A percentile compares a stretch with the other conserved stretches of the same genome.
These are phyloP conservation scores for Piprites chloris DNA, from an alignment of 2,113 vertebrate species.

Conservation along the genomic window DNA sequence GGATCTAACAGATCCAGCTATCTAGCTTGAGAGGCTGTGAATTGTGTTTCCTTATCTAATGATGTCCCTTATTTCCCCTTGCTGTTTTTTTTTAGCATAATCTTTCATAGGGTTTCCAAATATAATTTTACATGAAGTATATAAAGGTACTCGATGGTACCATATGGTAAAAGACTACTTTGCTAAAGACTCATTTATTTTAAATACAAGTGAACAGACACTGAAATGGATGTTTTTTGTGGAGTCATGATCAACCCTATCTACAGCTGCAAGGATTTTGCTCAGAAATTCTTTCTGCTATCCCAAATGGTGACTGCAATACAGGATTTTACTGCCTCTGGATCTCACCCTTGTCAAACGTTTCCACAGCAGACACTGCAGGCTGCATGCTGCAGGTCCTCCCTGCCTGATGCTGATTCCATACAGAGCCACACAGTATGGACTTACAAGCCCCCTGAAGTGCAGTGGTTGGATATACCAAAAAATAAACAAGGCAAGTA, in stretches of 20 bases:
- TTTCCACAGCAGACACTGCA: background rate
- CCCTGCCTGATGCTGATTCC: background rate
- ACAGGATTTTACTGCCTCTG: background rate
- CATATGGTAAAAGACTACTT: background rate
- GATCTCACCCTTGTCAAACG: background rate
- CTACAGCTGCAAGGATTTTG: background rate
- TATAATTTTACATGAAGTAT: background rate
- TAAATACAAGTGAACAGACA: background rate
- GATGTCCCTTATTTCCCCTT: background rate
- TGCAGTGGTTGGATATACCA: background rate
- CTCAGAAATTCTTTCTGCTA: background rate
- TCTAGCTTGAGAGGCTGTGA: background rate
- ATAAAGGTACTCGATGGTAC: background rate
- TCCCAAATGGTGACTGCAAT: background rate
- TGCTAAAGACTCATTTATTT: background rate
- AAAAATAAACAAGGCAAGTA: background rate
- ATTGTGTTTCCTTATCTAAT: background rate
- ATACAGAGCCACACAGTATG: background rate
- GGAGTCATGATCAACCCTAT: background rate
- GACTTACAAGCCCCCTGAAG: background rate
- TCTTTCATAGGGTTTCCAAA: background rate
- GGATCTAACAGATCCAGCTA: background rate
- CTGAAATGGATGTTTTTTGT: background rate
- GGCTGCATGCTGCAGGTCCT: background rate
- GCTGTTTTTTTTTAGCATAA: background rate